phyloP scores from a whole-genome alignment of 2,797 vertebrate species.

The Propithecus deckenii region DNA sequence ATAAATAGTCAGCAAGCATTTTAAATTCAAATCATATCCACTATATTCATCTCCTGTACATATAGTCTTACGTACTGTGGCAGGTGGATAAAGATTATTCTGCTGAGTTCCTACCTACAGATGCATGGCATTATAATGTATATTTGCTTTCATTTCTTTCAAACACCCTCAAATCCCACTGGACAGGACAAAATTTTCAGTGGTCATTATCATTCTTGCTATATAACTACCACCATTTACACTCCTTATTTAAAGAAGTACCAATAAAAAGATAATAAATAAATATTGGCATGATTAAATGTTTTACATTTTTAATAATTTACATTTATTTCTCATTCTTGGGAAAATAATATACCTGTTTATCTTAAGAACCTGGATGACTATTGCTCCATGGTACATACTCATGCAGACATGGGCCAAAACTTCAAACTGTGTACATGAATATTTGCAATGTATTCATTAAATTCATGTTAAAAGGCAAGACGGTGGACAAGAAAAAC shows the following conservation, averaged over 20 bases:
- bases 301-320: conserved; percentile 52
- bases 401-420: not conserved
- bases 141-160: conserved; percentile 62
- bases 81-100: conserved; percentile 53
- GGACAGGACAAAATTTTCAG: conserved; percentile 32
- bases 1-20: conserved; percentile 17
- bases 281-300: conserved; percentile 47
- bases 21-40: conserved; percentile 46
- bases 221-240: conserved; percentile 32
- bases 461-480: not conserved
- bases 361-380: conserved; percentile 7
- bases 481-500: too few relatives aligned
- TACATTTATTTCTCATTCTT: conserved; percentile 43
- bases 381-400: not conserved
- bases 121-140: conserved; percentile 45
- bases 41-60: not conserved
- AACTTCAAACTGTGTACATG: not conserved
- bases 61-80: not conserved
- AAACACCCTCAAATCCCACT: conserved; percentile 32
- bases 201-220: conserved; percentile 49
- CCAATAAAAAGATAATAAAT: conserved; percentile 44
- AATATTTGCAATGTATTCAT: not conserved
- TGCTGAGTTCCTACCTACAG: conserved; percentile 3
- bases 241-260: conserved; percentile 33
- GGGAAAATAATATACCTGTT: not conserved